Evolutionary conservation across 1,140 invertebrate species (phyloP).

Genomic region (Drosophila equinoxialis): DNA sequence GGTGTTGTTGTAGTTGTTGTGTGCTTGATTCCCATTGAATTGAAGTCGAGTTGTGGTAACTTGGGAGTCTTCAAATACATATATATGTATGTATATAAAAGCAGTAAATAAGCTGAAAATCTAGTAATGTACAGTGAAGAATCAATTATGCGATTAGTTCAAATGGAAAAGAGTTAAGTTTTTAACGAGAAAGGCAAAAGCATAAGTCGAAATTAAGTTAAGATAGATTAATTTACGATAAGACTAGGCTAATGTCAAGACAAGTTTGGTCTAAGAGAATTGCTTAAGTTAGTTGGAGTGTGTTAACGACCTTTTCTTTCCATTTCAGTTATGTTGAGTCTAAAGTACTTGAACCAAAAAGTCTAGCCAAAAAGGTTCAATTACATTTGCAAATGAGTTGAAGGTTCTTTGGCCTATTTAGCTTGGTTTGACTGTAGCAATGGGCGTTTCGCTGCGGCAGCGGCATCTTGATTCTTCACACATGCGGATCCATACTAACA

Average conservation of each 20-base stretch:
- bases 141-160: background rate
- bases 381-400: background rate
- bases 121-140: conserved; percentile 24
- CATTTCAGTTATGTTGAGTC: background rate
- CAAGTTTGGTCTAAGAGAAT: too few species aligned
- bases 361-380: background rate
- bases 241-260: too few species aligned
- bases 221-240: too few species aligned
- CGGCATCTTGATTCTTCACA: conserved; percentile 74
- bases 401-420: background rate
- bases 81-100: conserved; percentile 67
- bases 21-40: background rate
- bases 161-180: too few species aligned
- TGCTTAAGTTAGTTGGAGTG: too few species aligned
- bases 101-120: conserved; percentile 78
- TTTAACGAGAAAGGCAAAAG: too few species aligned
- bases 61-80: conserved; percentile 39
- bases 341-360: background rate
- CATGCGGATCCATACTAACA: conserved; percentile 29
- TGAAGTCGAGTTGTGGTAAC: background rate
- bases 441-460: background rate
- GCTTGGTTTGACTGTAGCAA: conserved; percentile 10
- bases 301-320: background rate
- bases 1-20: conserved; percentile 27
- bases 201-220: too few species aligned